Conservation (phyloP, 92 coral and sea anemone species). For the Epizoanthus stellaris region DNA sequence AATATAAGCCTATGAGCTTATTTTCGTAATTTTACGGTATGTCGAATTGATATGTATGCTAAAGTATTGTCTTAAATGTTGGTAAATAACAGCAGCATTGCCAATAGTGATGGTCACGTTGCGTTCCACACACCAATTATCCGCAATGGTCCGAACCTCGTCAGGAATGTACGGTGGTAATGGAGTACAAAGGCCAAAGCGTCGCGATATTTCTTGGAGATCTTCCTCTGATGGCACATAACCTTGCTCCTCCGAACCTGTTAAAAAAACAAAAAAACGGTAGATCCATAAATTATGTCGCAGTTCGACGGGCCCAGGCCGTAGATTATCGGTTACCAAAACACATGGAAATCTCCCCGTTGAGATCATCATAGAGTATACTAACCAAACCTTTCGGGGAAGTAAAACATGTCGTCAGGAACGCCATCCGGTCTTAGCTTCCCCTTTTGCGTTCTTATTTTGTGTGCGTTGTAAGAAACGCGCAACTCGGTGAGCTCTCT, state of each 20-base stretch:
- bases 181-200: slow-evolving; percentile 40
- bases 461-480: slow-evolving; percentile 52
- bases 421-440: slow-evolving; percentile 54
- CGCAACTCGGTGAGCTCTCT: slow-evolving; percentile 43
- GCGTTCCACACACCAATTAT: slow-evolving; percentile 29
- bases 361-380: background rate
- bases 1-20: background rate
- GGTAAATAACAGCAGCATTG: slow-evolving; percentile 40
- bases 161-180: slow-evolving; percentile 43
- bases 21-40: background rate
- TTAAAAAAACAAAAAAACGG: background rate
- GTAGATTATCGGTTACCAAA: background rate
- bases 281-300: background rate
- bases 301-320: background rate
- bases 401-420: slow-evolving; percentile 63
- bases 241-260: slow-evolving; percentile 46
- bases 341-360: background rate
- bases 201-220: slow-evolving; percentile 38
- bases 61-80: slow-evolving; percentile 39
- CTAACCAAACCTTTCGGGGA: slow-evolving; percentile 58
- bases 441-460: slow-evolving; percentile 54
- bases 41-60: slow-evolving; percentile 1
- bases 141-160: slow-evolving; percentile 35
- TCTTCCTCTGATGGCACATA: slow-evolving; percentile 41
- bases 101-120: slow-evolving; percentile 18